Conservation (phyloP, 35 echinoderm and acorn worm genomes). For the Chiridota heheva region DNA sequence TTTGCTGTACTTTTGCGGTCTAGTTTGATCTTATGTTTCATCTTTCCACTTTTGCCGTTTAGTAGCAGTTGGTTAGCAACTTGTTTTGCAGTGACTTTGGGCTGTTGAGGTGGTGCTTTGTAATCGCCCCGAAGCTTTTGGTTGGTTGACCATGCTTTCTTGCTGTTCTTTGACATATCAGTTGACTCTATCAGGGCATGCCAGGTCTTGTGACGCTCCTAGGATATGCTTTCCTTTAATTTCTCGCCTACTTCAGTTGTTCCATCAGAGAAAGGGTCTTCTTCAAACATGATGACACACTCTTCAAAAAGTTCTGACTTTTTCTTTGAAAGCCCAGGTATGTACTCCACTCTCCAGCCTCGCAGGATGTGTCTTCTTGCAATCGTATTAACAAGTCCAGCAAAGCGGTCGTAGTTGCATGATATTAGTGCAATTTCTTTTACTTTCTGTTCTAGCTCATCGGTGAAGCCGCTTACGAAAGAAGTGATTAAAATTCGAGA, state of each 20-base stretch:
- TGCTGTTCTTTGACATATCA: too few species aligned
- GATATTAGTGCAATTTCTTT: not conserved
- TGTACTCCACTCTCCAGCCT: constrained; percentile 2
- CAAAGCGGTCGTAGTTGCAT: not conserved
- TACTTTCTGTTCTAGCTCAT: constrained; percentile 17
- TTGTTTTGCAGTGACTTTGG: constrained; percentile 15
- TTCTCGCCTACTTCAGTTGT: not conserved
- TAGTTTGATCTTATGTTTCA: not conserved
- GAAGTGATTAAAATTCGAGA: too few species aligned
- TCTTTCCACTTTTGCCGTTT: constrained; percentile 18
- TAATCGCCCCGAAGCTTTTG: too few species aligned
- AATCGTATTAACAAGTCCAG: not conserved
- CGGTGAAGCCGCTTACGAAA: constrained; percentile 11
- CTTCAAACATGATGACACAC: constrained; percentile 1
- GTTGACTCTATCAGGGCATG: not conserved
- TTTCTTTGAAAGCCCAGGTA: constrained; percentile 21
- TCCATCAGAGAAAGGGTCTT: not conserved
- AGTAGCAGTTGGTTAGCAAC: constrained; percentile 14
- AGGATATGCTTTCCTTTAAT: constrained; percentile 2
- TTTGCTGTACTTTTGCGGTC: constrained; percentile 18
- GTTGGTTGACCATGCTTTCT: too few species aligned
- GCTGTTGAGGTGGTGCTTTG: not conserved
- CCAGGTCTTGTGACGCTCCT: constrained; percentile 8
- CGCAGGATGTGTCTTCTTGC: constrained; percentile 1
- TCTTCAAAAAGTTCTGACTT: not conserved